Conservation (phyloP, 1,140 invertebrate species). For the Parasteatoda tepidariorum region DNA sequence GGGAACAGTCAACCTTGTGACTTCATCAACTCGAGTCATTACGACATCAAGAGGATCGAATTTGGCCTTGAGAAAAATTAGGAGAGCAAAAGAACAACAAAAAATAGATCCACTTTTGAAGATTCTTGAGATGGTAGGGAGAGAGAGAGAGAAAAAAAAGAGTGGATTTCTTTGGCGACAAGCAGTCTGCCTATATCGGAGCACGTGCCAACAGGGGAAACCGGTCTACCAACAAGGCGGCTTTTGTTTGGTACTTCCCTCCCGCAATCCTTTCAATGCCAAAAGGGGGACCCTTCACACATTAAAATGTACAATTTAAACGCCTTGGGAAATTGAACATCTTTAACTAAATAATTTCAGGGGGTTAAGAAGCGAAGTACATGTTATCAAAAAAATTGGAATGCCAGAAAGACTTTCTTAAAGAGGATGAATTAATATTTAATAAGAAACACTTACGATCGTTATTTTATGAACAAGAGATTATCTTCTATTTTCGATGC, state of each 20-base stretch:
- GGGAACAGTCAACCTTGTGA: too few species aligned
- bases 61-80: constrained; percentile 17
- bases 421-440: too few species aligned
- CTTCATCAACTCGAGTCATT: too few species aligned
- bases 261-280: background rate
- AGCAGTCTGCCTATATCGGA: constrained; percentile 38
- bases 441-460: too few species aligned
- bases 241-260: constrained; percentile 37
- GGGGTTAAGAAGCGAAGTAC: too few species aligned
- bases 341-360: too few species aligned
- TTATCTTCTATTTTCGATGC: too few species aligned
- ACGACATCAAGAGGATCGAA: too few species aligned
- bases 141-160: background rate
- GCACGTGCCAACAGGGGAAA: constrained; percentile 51
- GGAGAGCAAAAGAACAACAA: background rate
- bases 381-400: too few species aligned
- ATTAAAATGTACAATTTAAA: background rate
- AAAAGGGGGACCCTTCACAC: background rate
- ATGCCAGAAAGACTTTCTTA: too few species aligned
- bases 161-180: constrained; percentile 24
- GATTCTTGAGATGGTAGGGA: background rate
- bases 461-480: too few species aligned
- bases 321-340: too few species aligned
- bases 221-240: constrained; percentile 50
- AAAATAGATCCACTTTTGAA: background rate